Base-by-base conservation (phyloP, 2,888 invertebrate genomes). In the Folsomia candida region DNA sequence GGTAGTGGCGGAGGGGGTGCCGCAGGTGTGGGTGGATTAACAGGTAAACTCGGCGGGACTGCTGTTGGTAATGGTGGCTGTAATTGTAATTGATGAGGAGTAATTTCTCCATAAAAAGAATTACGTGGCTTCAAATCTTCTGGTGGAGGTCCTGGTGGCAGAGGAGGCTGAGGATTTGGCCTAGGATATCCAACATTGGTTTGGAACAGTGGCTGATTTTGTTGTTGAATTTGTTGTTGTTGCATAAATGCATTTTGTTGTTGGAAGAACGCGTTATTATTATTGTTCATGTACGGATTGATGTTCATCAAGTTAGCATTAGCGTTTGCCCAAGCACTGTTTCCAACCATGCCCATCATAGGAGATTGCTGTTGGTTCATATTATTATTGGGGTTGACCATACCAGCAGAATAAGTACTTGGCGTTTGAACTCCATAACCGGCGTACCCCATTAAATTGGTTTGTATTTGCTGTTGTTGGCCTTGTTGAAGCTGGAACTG, bases 91-190 rank as follows among this genome's bases (percentile, higher is more conserved):
- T 27, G 66, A 3, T 25, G 27, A 14, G 51, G n/a, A 2, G 28
- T n/a, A 2, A 62, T 6, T 11, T 14, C 14, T 37, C 37, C 37
- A 37, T 9, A 37, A 37, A 11, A 24, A 57, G 57, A 22, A 57
- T 51, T 64, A 25, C 51, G 60, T 4, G 70, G 27, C 3, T 28
- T 54, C 51, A 54, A 27, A 57, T 73, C 65, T n/a, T 51, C 27
- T 2, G 73, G 73, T 6, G 73, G 73, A 18, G 73, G 74, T 9
- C 74, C 74, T 14, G 74, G 74, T 6, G 74, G 74, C 1, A 71
- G 63, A 11, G 74, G 71, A 11, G 74, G 73, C n/a, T 68, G 64
- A 22, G 54, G 54, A 18, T 4, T 20, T 2, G 67, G 58, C 58
- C 67, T 64, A 26, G 67, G 67, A 60, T 66, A 69, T 22, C 62